These are phyloP conservation scores for Falco novaeseelandiae DNA, from an alignment of 2,797 vertebrate species.

Conservation along the genomic window DNA sequence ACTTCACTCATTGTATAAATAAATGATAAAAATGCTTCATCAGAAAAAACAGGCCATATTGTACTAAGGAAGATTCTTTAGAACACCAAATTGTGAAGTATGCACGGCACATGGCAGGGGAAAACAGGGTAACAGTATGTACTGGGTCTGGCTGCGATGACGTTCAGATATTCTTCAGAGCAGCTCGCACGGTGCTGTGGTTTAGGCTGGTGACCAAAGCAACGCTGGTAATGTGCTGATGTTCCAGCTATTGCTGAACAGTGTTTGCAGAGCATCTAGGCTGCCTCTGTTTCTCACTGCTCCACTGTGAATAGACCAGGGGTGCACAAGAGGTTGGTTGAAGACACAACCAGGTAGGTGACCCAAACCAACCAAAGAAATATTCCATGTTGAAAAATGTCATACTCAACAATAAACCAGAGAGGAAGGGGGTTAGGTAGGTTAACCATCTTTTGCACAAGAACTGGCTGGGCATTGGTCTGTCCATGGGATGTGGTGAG, in stretches of 20 bases:
- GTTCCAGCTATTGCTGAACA: background rate
- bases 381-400: background rate
- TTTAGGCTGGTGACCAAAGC: background rate
- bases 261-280: background rate
- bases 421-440: background rate
- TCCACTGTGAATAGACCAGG: accelerated
- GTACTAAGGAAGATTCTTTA: background rate
- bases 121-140: background rate
- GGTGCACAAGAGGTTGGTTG: background rate
- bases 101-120: background rate
- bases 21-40: background rate
- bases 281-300: background rate
- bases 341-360: background rate
- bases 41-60: background rate
- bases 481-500: background rate
- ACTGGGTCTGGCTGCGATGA: background rate
- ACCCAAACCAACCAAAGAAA: background rate
- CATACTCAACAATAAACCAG: background rate
- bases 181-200: background rate
- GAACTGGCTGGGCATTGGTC: background rate
- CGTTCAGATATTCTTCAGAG: background rate
- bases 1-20: background rate
- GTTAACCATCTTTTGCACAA: background rate
- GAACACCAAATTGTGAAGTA: background rate
- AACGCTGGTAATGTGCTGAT: background rate